A percentile compares a stretch with the other conserved stretches of the same genome.
phyloP scores from a whole-genome alignment of 2,113 vertebrate species.

The Toxostoma redivivum region DNA sequence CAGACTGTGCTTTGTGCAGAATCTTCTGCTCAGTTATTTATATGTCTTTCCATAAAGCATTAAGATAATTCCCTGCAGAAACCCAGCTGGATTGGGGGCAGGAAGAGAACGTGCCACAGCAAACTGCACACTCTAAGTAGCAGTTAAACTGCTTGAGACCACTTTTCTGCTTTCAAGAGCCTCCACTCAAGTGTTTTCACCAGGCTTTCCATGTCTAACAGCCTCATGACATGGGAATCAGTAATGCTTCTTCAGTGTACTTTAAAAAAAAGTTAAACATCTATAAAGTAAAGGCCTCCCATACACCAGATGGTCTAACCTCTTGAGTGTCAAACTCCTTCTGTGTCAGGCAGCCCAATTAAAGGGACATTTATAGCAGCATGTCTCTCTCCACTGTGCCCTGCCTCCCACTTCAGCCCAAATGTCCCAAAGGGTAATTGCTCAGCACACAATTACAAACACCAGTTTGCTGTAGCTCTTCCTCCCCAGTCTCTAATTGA shows the following conservation, averaged over 20 bases:
- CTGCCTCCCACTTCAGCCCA: conserved; percentile 11
- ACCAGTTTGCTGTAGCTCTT: background rate
- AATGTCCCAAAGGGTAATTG: conserved; percentile 46
- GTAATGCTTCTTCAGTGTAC: conserved; percentile 29
- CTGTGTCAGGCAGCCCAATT: conserved; percentile 40
- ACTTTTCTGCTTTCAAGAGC: conserved; percentile 53
- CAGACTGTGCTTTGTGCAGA: background rate
- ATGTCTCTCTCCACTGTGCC: background rate
- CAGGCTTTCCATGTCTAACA: conserved; percentile 37
- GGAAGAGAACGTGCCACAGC: background rate
- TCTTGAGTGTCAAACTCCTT: conserved; percentile 42
- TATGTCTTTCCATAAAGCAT: background rate
- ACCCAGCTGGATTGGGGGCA: conserved; percentile 14
- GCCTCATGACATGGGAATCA: conserved; percentile 37
- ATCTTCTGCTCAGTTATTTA: background rate
- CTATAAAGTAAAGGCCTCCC: conserved; percentile 5
- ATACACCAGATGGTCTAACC: conserved; percentile 50
- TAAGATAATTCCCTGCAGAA: background rate
- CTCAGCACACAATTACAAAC: conserved; percentile 53
- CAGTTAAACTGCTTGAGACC: conserved; percentile 54
- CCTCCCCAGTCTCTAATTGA: conserved; percentile 38
- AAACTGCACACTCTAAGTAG: conserved; percentile 6
- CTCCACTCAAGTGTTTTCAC: conserved; percentile 45
- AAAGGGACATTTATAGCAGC: conserved; percentile 50
- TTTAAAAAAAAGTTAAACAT: conserved; percentile 17